Percentiles rank a stretch among this genome's conserved stretches.
Evolutionary conservation across 2,797 vertebrate species (phyloP).

Genomic region (Prunella strophiata): DNA sequence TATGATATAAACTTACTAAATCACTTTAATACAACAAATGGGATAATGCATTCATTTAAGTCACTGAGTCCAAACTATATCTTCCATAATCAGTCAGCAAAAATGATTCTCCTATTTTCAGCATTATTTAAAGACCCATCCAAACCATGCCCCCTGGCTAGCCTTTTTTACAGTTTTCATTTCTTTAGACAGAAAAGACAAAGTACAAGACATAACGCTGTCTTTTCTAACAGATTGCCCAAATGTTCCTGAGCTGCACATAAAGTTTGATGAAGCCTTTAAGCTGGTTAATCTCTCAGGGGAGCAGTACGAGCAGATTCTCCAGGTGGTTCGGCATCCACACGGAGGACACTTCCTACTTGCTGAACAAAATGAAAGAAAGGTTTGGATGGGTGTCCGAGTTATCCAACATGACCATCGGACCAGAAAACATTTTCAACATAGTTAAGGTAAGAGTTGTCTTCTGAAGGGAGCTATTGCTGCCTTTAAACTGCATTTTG

Average conservation of each 20-base stretch:
- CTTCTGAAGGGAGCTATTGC: not conserved
- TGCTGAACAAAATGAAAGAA: constrained; percentile 85
- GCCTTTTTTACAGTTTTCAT: not conserved
- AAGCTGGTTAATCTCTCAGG: constrained; percentile 84
- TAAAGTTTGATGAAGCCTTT: constrained; percentile 85
- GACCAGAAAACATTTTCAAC: constrained; percentile 80
- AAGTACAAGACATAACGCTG: not conserved
- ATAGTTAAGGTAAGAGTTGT: constrained; percentile 79
- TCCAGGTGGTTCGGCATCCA: constrained; percentile 85
- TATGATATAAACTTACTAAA: not conserved
- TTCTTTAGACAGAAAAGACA: not conserved
- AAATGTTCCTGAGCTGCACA: constrained; percentile 82
- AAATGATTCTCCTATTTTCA: not conserved
- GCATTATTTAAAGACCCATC: not conserved
- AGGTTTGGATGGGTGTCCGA: constrained; percentile 89
- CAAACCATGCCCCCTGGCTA: not conserved
- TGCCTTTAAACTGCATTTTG: not conserved
- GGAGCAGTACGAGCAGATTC: constrained; percentile 87
- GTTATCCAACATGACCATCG: constrained; percentile 71
- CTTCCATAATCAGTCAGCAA: not conserved
- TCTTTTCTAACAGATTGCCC: constrained; percentile 83
- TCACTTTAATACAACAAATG: not conserved
- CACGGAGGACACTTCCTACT: constrained; percentile 82
- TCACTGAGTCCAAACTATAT: not conserved
- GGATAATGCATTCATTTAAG: not conserved